A percentile compares a stretch with the other conserved stretches of the same genome.
Conservation (phyloP, 2,888 invertebrate genomes). For the Agelastica alni region DNA sequence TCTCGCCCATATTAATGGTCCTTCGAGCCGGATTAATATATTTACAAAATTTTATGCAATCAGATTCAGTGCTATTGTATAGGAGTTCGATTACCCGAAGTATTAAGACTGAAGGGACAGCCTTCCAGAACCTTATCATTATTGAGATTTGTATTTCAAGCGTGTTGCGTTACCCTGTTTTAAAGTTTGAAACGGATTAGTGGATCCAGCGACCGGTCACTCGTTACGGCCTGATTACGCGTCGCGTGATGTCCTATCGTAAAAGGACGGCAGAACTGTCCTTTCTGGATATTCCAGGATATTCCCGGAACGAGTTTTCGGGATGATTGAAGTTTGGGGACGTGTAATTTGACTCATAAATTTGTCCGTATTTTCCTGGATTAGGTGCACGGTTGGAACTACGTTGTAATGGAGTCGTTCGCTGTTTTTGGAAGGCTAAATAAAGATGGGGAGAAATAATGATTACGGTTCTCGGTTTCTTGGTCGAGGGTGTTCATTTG, state of each 20-base stretch:
- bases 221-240: constrained; percentile 55
- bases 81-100: no score
- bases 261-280: constrained; percentile 28
- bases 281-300: constrained; percentile 26
- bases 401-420: constrained; percentile 19
- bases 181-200: constrained; percentile 25
- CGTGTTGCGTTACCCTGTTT: constrained; percentile 34
- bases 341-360: constrained; percentile 26
- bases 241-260: constrained; percentile 35
- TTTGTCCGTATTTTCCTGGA: constrained; percentile 24
- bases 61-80: no score
- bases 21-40: no score
- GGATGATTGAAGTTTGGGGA: constrained; percentile 26
- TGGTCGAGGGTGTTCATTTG: not conserved
- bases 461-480: constrained; percentile 6
- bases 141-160: no score
- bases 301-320: constrained; percentile 24
- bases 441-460: constrained; percentile 18
- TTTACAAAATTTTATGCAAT: no score
- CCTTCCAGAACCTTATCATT: no score
- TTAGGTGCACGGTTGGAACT: constrained; percentile 21
- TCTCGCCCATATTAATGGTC: no score
- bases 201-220: constrained; percentile 44
- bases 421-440: constrained; percentile 6
- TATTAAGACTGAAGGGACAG: no score